phyloP scores from a whole-genome alignment of 1,140 invertebrate genomes.

The Nixonia krombeini region DNA sequence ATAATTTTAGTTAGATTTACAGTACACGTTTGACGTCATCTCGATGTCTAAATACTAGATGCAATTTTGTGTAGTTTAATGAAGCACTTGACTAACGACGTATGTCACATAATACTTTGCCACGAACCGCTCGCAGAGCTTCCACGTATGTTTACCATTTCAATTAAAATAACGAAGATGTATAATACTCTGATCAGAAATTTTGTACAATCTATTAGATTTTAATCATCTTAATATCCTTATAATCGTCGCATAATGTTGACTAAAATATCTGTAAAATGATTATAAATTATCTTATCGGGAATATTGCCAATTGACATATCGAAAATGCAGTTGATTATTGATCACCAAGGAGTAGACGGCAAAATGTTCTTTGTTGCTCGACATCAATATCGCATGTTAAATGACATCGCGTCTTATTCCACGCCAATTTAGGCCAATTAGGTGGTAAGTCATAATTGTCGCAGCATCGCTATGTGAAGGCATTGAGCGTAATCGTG shows the following conservation, averaged over 20 bases:
- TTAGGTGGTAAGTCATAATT: slow-evolving; percentile 66
- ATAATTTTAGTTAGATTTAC: neutral
- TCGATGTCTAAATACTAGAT: neutral
- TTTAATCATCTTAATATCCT: neutral
- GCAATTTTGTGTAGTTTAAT: slow-evolving; percentile 13
- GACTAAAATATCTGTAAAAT: neutral
- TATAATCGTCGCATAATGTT: neutral
- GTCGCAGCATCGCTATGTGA: slow-evolving; percentile 46
- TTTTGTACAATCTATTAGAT: slow-evolving; percentile 1
- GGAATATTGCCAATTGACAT: slow-evolving; percentile 12
- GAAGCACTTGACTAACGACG: slow-evolving; percentile 11
- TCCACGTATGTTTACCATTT: too few relatives aligned
- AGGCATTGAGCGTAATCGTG: slow-evolving; percentile 37
- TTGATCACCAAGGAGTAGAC: neutral
- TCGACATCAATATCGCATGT: slow-evolving; percentile 12
- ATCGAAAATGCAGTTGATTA: neutral
- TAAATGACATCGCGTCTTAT: slow-evolving; percentile 45
- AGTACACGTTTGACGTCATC: slow-evolving; percentile 1
- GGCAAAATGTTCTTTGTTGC: slow-evolving; percentile 4
- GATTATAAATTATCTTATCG: slow-evolving; percentile 16
- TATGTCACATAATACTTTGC: slow-evolving; percentile 19
- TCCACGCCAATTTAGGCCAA: slow-evolving; percentile 68
- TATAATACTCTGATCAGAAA: neutral
- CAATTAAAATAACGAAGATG: neutral
- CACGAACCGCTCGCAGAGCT: too few relatives aligned